Percentiles rank a stretch among this genome's conserved stretches.
Evolutionary conservation across 2,888 invertebrate genomes (phyloP).

Genomic region (Heliconius ethilla): DNA sequence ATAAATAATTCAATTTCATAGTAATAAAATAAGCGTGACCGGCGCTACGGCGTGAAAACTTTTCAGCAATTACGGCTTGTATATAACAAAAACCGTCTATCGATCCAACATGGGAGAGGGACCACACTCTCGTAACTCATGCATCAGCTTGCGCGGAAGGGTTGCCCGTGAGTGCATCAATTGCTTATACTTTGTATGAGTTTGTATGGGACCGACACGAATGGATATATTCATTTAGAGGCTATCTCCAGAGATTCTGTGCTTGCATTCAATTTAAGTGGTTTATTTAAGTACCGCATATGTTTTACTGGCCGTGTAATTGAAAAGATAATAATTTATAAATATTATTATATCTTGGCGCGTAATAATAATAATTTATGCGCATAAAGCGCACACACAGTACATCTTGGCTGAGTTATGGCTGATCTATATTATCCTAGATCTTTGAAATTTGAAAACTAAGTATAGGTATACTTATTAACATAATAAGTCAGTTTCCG

Average conservation of each 20-base stretch:
- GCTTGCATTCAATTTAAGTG: slow-evolving; percentile 45
- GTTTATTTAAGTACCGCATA: slow-evolving; percentile 45
- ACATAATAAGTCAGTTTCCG: background rate
- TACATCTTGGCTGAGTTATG: background rate
- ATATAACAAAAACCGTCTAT: slow-evolving; percentile 79
- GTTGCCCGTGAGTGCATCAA: slow-evolving; percentile 70
- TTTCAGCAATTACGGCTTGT: slow-evolving; percentile 81
- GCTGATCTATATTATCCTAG: slow-evolving; percentile 10
- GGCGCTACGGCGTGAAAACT: slow-evolving; percentile 78
- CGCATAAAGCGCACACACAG: slow-evolving; percentile 24
- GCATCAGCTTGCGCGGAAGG: slow-evolving; percentile 78
- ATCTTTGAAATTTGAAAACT: slow-evolving; percentile 9
- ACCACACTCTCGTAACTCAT: slow-evolving; percentile 69
- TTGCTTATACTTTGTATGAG: slow-evolving; percentile 76
- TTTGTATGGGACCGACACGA: slow-evolving; percentile 68
- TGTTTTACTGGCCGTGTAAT: slow-evolving; percentile 44
- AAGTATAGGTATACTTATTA: background rate
- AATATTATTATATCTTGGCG: slow-evolving; percentile 35
- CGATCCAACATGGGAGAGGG: slow-evolving; percentile 64
- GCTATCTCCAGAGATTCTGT: slow-evolving; percentile 46
- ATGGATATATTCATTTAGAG: slow-evolving; percentile 68
- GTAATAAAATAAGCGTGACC: slow-evolving; percentile 82
- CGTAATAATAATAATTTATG: slow-evolving; percentile 34
- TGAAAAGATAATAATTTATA: slow-evolving; percentile 42
- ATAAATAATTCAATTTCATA: slow-evolving; percentile 82